These are phyloP conservation scores for Craterocephalus amniculus DNA, from an alignment of 2,797 vertebrate genomes.

Conservation along the genomic window DNA sequence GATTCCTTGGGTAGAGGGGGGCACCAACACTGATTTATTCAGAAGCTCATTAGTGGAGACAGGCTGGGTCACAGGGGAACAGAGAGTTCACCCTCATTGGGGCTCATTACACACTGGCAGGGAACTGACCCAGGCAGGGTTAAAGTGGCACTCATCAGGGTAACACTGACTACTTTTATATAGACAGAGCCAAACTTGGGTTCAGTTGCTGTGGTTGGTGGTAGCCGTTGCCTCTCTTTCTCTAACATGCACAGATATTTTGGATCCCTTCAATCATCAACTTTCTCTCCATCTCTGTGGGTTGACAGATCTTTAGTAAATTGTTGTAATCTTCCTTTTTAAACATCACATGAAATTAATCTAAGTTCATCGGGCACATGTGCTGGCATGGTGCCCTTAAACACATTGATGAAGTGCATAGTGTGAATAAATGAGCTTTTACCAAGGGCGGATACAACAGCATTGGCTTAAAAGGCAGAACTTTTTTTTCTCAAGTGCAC, in stretches of 20 bases:
- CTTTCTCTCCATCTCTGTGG: slow-evolving; percentile 34
- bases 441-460: slow-evolving; percentile 30
- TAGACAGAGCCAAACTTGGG: slow-evolving; percentile 61
- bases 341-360: slow-evolving; percentile 68
- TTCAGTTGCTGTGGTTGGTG: slow-evolving; percentile 43
- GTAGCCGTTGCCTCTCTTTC: slow-evolving; percentile 12
- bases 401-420: slow-evolving; percentile 49
- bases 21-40: slow-evolving; percentile 79
- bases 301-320: slow-evolving; percentile 59
- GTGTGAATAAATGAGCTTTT: slow-evolving; percentile 61
- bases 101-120: slow-evolving; percentile 84
- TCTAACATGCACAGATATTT: slow-evolving; percentile 10
- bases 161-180: slow-evolving; percentile 74
- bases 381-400: slow-evolving; percentile 49
- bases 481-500: slow-evolving; percentile 18
- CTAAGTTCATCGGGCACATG: slow-evolving; percentile 54
- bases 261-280: slow-evolving; percentile 34
- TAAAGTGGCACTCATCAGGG: slow-evolving; percentile 75
- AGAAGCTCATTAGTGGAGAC: slow-evolving; percentile 85
- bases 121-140: slow-evolving; percentile 68
- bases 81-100: slow-evolving; percentile 78
- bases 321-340: slow-evolving; percentile 57
- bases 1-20: slow-evolving; percentile 32
- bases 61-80: slow-evolving; percentile 74
- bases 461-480: slow-evolving; percentile 29